Conservation (phyloP, 2,888 invertebrate species). For the Spodoptera littoralis region DNA sequence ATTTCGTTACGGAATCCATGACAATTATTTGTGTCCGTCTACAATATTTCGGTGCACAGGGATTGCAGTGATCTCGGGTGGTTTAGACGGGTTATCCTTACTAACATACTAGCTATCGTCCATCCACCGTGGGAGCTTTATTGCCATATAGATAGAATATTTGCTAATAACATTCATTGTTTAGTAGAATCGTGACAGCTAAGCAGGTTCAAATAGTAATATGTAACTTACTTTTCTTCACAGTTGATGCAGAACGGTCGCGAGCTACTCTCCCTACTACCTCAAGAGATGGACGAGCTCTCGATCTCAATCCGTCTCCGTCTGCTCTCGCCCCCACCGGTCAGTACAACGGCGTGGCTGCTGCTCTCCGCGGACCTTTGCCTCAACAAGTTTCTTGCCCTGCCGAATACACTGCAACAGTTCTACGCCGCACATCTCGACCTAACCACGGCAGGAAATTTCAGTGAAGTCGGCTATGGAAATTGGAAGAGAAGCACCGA, state of each 20-base stretch:
- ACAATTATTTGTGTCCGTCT: no score
- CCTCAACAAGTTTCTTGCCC: slow-evolving; percentile 82
- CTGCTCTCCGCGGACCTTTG: slow-evolving; percentile 81
- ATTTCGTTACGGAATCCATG: no score
- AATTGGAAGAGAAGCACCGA: slow-evolving; percentile 82
- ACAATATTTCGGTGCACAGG: no score
- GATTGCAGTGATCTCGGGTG: no score
- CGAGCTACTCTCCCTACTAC: slow-evolving; percentile 76
- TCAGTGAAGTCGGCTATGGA: slow-evolving; percentile 82
- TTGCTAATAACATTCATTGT: no score
- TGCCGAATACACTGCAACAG: slow-evolving; percentile 82
- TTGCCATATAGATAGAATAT: no score
- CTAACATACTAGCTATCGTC: no score
- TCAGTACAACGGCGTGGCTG: slow-evolving; percentile 79
- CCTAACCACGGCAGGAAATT: slow-evolving; percentile 75
- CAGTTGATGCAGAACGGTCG: slow-evolving; percentile 86
- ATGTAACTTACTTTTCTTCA: slow-evolving; percentile 33
- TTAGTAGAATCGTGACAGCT: no score
- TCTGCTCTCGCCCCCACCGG: slow-evolving; percentile 76
- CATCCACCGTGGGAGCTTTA: no score
- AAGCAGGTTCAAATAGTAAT: no score
- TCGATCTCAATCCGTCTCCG: slow-evolving; percentile 80
- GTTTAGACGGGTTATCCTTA: no score
- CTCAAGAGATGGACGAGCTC: slow-evolving; percentile 80
- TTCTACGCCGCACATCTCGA: slow-evolving; percentile 84